A percentile compares a stretch with the other conserved stretches of the same genome.
phyloP scores from a whole-genome alignment of 2,797 vertebrate species.

The Benthosema pterotum region DNA sequence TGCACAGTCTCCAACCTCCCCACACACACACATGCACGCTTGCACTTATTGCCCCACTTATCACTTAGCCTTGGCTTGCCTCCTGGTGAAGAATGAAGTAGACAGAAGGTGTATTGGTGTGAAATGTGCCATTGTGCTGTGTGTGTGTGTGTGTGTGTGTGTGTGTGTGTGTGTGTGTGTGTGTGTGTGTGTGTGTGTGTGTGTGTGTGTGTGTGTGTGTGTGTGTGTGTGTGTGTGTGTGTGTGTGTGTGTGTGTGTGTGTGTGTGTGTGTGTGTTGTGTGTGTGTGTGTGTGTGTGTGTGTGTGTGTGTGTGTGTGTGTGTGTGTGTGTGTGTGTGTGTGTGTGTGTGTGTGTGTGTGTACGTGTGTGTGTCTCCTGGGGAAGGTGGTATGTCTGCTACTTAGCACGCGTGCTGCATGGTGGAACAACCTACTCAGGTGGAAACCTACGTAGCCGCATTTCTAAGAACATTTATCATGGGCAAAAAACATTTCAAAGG shows the following conservation, averaged over 20 bases:
- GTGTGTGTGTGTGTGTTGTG: conserved; percentile 35
- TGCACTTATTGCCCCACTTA: background rate
- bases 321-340: conserved; percentile 27
- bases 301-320: conserved; percentile 35
- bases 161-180: conserved; percentile 31
- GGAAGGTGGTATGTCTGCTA: too few relatives aligned
- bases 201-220: conserved; percentile 37
- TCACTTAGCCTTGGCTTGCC: too few relatives aligned
- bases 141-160: conserved; percentile 39
- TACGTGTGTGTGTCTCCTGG: conserved; percentile 10
- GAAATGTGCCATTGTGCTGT: conserved; percentile 41
- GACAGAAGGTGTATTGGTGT: conserved; percentile 11
- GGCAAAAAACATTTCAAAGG: too few relatives aligned
- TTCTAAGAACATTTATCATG: too few relatives aligned
- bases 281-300: conserved; percentile 29
- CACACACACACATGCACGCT: background rate
- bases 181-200: conserved; percentile 24
- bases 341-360: conserved; percentile 38
- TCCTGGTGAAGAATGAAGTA: conserved; percentile 22
- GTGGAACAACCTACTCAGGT: too few relatives aligned
- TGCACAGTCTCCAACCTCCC: too few relatives aligned
- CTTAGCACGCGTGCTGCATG: background rate
- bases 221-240: conserved; percentile 33
- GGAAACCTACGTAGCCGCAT: background rate
- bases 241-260: conserved; percentile 30